A percentile compares a stretch with the other conserved stretches of the same genome.
Conservation (phyloP, 1,140 invertebrate species). For the Zaprionus africanus region DNA sequence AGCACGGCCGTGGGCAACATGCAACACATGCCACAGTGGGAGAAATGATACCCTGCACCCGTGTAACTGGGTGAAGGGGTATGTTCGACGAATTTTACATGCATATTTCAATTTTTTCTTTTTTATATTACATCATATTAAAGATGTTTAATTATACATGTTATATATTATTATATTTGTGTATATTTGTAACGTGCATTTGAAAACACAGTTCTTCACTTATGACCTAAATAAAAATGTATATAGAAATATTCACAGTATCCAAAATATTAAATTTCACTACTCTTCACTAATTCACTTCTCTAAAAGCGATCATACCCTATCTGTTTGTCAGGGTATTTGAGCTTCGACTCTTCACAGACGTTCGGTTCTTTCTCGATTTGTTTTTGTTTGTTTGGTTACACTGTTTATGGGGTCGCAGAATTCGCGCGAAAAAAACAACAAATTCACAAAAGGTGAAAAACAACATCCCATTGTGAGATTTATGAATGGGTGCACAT, state of each 20-base stretch:
- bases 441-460: constrained; percentile 1
- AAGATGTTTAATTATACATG: neutral
- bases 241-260: neutral
- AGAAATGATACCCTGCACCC: constrained; percentile 1
- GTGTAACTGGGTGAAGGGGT: neutral
- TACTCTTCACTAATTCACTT: neutral
- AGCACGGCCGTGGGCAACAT: neutral
- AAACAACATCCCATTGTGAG: neutral
- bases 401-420: neutral
- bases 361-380: neutral
- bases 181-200: too few species aligned
- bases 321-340: neutral
- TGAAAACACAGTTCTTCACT: too few species aligned
- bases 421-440: neutral
- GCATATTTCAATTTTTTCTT: neutral
- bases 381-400: neutral
- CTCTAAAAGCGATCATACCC: neutral
- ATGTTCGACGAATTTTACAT: neutral
- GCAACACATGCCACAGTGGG: constrained; percentile 2
- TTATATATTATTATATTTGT: neutral
- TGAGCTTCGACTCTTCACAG: neutral
- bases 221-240: too few species aligned
- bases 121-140: neutral
- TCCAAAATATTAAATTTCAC: neutral
- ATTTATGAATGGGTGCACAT: constrained; percentile 7